Evolutionary conservation across 53 echinoderm and acorn worm genomes (phyloP), one percentile per base, ranked within the genome.

Genomic region (Glandiceps talaboti): DNA sequence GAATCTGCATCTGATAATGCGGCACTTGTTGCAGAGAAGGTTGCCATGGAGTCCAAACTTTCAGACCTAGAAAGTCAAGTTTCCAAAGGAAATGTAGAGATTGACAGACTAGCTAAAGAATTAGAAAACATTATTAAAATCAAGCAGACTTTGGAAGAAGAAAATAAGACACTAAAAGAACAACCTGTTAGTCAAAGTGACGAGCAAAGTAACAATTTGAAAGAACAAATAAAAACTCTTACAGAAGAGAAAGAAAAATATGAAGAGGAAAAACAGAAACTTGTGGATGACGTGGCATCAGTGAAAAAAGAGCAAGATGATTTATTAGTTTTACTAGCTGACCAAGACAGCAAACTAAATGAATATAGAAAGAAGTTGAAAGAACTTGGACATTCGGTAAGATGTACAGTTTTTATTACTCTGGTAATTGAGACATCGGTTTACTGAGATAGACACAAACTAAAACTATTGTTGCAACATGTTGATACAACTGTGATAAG

Each of bases 251-350:
- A 89, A 78, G 88, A 73, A 27, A 33, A n/a, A 26, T 77, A 86
- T 72, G 29, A 81, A 77, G 74, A 76, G 76, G 80, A 83, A 28
- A 33, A 79, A 12, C 27, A 29, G 20, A 33, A 30, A 1, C 33
- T 78, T 20, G 77, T 31, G 30, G 83, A 82, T 26, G 84, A 84
- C 0, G 32, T 85, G 29, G 88, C 87, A 74, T 1, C 1, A 30
- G 76, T 82, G 26, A 32, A 74, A 74, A 89, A 94, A 78, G 97
- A 97, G 79, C 85, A 86, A 77, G 97, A 97, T 0, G 99, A 99
- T 79, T 88, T 99, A 27, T 74, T 99, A 28, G 93, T 99, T 25
- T 82, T 99, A 0, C 82, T 99, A 1, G 86, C 93, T 6, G 99
- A 99, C 72, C 93, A 93, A 0, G 94, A 91, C 29, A 82, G 82